Base-by-base conservation (phyloP, 2,888 invertebrate genomes). In the Trypoxylon attenuatum region DNA sequence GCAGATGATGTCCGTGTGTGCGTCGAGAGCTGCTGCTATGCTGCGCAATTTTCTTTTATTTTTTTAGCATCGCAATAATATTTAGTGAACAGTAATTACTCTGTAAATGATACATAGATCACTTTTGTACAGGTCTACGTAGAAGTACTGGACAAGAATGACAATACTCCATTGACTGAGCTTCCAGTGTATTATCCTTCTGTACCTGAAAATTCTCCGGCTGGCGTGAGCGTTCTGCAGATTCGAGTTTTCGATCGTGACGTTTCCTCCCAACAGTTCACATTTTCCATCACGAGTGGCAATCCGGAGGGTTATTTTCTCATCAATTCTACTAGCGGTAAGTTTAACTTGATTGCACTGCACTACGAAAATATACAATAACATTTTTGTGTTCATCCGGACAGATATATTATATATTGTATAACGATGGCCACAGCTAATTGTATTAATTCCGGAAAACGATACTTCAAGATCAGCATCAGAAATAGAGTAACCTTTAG, bases 291-390 rank as follows among this genome's bases (percentile, higher is more conserved):
- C 87, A 93, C 93, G 45, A 93, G 95, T 57, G 98, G 97, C 77
- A 96, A 98, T 89, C 95, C 96, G 1, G 95, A 96, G 86, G 94
- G 95, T 43, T 94, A 95, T 83, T 98, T 98, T 88, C 90, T 92
- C 73, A 95, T 98, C 79, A 94, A 98, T 87, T 90, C 92, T 25
- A 89, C 90, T 23, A 93, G 94, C 78, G 97, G 97, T 96, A 88
- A 88, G 76, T 77, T 56, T 47, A 60, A 43, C 72, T 62, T n/a
- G n/a, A n/a, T n/a, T n/a, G n/a, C n/a, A n/a, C n/a, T n/a, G n/a
- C n/a, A n/a, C n/a, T n/a, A n/a, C n/a, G n/a, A n/a, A n/a, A n/a
- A n/a, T n/a, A n/a, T n/a, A n/a, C n/a, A n/a, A n/a, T n/a, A n/a
- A n/a, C n/a, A n/a, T n/a, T n/a, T n/a, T n/a, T n/a, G n/a, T n/a